Evolutionary conservation across 2,113 vertebrate species (phyloP), one percentile per base, ranked within the genome.

Genomic region (Ciconia stormi): DNA sequence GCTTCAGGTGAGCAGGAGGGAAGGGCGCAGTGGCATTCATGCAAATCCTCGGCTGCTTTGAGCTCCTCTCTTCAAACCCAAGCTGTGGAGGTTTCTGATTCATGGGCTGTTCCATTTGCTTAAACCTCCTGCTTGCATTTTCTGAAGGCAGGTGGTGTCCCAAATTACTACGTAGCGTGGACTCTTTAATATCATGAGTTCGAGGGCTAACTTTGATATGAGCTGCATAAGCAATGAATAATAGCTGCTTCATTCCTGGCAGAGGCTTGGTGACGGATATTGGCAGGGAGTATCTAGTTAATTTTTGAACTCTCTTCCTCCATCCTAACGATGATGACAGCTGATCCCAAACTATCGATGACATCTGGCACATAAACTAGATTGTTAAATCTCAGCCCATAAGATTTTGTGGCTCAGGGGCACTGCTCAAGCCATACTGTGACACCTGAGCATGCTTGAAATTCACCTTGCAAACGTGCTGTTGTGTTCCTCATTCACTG

Each of bases 281-380:
- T 76, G 53, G 52, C 21, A 73, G 55, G 53, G 70, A 83, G 20
- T 30, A 63, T 87, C 86, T 73, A 34, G 86, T 95, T 95, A 92
- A 91, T 96, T 95, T 95, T 96, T 91, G 29, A 97, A 72, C 84
- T 77, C 12, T 71, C 11, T 95, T 55, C 40, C 53, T 96, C 50
- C 18, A 69, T 83, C 34, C 59, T 14, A 88, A 91, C 38, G 38
- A 38, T 38, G 84, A 96, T 95, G 94, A 94, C 95, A 97, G 80
- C 63, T 94, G 59, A 83, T 95, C 79, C 66, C 52, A 66, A 63
- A 49, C 53, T 32, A 36, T 32, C 2, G 2, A 10, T 53, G 32
- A 36, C 34, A 53, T 85, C 65, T 89, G 67, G 78, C 22, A 46
- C 16, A 27, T 94, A 36, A 90, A 69, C 32, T 61, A 38, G 18